A percentile compares a stretch with the other conserved stretches of the same genome.
These are phyloP conservation scores for Pyrrhosoma nymphula DNA, from an alignment of 2,888 invertebrate genomes.

Conservation along the genomic window DNA sequence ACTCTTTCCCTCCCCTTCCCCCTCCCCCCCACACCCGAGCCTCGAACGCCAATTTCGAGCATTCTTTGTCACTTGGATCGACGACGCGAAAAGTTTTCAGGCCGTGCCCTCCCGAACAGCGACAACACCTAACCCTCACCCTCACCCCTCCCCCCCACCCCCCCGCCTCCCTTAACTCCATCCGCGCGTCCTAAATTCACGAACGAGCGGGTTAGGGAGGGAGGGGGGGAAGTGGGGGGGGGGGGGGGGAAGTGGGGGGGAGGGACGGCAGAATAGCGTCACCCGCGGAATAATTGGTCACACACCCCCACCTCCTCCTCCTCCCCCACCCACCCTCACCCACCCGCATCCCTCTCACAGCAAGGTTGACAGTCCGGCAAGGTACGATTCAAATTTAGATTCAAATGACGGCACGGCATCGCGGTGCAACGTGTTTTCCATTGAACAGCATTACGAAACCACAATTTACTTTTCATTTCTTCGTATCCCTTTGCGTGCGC, in stretches of 20 bases:
- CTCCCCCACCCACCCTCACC: background rate
- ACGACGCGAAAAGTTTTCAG: conserved; percentile 6
- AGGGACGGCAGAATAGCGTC: background rate
- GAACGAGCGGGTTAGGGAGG: background rate
- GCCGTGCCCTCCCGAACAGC: background rate
- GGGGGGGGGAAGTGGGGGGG: background rate
- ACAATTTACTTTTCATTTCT: too few species aligned
- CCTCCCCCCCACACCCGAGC: background rate
- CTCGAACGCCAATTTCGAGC: background rate
- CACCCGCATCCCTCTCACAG: background rate
- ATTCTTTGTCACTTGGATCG: background rate
- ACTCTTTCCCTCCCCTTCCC: background rate
- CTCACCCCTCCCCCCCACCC: background rate
- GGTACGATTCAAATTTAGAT: background rate
- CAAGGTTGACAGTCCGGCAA: background rate
- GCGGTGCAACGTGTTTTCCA: too few species aligned
- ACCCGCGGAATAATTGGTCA: background rate
- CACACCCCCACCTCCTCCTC: background rate
- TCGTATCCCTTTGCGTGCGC: too few species aligned
- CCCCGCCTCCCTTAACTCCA: background rate
- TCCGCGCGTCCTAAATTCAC: background rate
- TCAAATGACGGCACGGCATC: too few species aligned
- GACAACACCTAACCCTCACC: background rate
- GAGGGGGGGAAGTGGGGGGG: background rate
- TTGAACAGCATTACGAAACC: too few species aligned